Base-by-base conservation (phyloP, 2,888 invertebrate genomes). In the Alsophila aescularia region DNA sequence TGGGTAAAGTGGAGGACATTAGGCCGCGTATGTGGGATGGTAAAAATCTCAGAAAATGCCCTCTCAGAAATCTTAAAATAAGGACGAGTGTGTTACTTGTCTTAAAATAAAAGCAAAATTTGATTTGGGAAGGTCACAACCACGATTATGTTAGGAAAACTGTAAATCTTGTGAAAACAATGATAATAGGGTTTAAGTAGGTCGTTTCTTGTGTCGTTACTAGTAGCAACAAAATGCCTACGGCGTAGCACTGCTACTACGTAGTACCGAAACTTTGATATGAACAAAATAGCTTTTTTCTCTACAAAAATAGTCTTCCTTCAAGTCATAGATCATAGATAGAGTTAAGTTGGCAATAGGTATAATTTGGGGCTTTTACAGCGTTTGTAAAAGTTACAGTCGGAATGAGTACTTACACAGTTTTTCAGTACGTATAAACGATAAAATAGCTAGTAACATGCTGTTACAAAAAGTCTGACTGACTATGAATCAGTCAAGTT, bases 1-100 rank as follows among this genome's bases (percentile, higher is more conserved):
- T 50, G 55, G 45, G 45, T 55, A 50, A 45, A 55, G 35, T 54
- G 49, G 37, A 16, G 34, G 35, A 40, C 49, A 44, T 45, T 55
- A 55, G 43, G 29, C 34, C 37, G 12, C 34, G 12, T n/a, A 40
- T 40, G 54, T 50, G 45, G 13, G 24, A 9, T 4, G 21, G n/a
- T n/a, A n/a, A 14, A 27, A 14, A 40, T 24, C 48, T 24, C 21
- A 6, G 48, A 42, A 53, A 53, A 41, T 37, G 21, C 9, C 27
- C 41, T 27, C 35, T 36, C 37, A 24, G 29, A 41, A 24, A 39
- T 5, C 18, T 8, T n/a, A 7, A 24, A 24, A 24, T 24, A 24
- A 24, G 5, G 24, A 24, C 24, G 24, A 24, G 7, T 5, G 5
- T n/a, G 24, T 24, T 24, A 24, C 24, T 24, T 24, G 24, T 24